Base-by-base conservation (phyloP, 2,888 invertebrate species). In the Laothoe populi region DNA sequence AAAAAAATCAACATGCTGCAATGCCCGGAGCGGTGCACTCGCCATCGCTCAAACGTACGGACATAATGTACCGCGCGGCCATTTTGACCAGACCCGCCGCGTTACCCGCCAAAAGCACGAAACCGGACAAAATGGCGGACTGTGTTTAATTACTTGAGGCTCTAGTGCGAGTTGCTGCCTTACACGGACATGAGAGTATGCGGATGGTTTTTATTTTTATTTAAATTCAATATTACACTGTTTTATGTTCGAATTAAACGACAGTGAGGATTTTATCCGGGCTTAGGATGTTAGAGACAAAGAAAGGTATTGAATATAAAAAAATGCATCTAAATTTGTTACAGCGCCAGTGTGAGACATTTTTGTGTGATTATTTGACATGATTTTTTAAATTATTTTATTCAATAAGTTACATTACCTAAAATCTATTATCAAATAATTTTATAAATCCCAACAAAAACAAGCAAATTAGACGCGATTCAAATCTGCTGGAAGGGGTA, bases 1-100 rank as follows among this genome's bases (percentile, higher is more conserved):
- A 83, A 84, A 75, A 69, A 81, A 83, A 79, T 76, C 75, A 74
- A 72, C 78, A 75, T 71, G 72, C 80, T 82, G 84, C 84, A 83
- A 74, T 66, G 83, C 87, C 83, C 77, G 67, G 81, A 85, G 73
- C 70, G 8, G 74, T 81, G 80, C 83, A 84, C 81, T 83, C 83
- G 72, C 73, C 35, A 35, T 53, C 53, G 53, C 53, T 53, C 53
- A 53, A 19, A 35, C 53, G 53, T 53, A 35, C 53, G 53, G 13
- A 11, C 35, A 53, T 70, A 72, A 71, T 70, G 70, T 70, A 72
- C 67, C 38, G 63, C 60, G 31, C 63, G 70, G 57, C 77, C 78
- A 77, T 67, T 66, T 57, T 72, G 66, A 21, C 64, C 58, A 46
- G 77, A 64, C 2, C 72, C 61, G 7, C 66, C 65, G 53, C 68